These are phyloP conservation scores for Oryctes rhinoceros DNA, from an alignment of 1,140 invertebrate genomes.

Conservation along the genomic window DNA sequence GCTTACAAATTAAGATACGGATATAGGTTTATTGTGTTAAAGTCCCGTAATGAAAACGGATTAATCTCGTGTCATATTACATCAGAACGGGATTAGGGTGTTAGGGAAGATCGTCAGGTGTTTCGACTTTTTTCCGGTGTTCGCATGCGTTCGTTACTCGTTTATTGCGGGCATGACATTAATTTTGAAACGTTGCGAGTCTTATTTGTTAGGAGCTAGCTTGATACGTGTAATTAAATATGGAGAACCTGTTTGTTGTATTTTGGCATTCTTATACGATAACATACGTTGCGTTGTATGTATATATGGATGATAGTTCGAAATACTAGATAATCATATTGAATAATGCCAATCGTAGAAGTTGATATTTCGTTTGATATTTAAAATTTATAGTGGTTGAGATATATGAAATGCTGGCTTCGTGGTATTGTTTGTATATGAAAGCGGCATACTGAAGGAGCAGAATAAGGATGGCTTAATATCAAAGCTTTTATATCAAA, in stretches of 20 bases:
- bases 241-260: not conserved
- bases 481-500: no score
- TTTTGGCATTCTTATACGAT: not conserved
- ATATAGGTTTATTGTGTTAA: slow-evolving; percentile 37
- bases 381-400: not conserved
- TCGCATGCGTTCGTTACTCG: not conserved
- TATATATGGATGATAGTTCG: not conserved
- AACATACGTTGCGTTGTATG: not conserved
- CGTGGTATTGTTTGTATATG: no score
- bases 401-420: no score
- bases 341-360: not conserved
- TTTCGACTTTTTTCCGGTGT: slow-evolving; percentile 18
- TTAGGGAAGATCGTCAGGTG: slow-evolving; percentile 26
- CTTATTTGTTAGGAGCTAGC: not conserved
- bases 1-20: slow-evolving; percentile 34
- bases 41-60: slow-evolving; percentile 21
- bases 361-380: not conserved
- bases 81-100: slow-evolving; percentile 22
- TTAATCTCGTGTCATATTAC: slow-evolving; percentile 26
- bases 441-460: no score
- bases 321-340: not conserved
- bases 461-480: no score
- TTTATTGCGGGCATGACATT: not conserved
- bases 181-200: not conserved
- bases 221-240: not conserved